Evolutionary conservation across 2,888 invertebrate species (phyloP), one percentile per base, ranked within the genome.

Genomic region (Auanema sp.): DNA sequence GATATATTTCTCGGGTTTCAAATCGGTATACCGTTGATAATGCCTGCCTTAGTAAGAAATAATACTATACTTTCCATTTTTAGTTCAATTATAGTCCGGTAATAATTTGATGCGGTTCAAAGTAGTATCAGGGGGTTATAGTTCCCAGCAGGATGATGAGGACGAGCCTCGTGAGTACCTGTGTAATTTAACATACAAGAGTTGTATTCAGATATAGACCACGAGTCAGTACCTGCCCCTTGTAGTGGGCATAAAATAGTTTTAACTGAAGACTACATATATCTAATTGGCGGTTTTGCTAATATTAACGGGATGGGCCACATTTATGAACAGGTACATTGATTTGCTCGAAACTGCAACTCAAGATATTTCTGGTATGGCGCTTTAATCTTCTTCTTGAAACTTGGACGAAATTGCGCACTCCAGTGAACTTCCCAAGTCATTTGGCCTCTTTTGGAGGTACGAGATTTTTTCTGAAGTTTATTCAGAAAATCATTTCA

Each of bases 241-340:
- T 67, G 80, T 18, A 76, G 76, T 25, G 80, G 80, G 4, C 80
- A 80, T 53, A 65, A 80, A 8, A 68, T 74, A 11, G 80, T 78
- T 60, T 63, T 67, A 10, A 75, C 74, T 25, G 62, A 66, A 41
- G 78, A 80, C 51, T 78, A 70, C 60, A 47, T 80, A n/a, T 80
- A 79, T 54, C 54, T 77, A 5, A 59, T 80, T 40, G 80, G 80
- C 8, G 80, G 80, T 12, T 80, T 71, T 40, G 65, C 61, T 21
- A 41, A 14, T 18, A 40, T 52, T 6, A 8, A 11, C 6, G 14
- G n/a, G n/a, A n/a, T 18, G 1, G 59, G 61, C 16, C 5, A 18
- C 41, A 69, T 67, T 25, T 56, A 59, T 16, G 64, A 58, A 50
- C 61, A 69, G 42, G 69, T 69, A 11, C 18, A 16, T 21, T 41